A percentile compares a stretch with the other conserved stretches of the same genome.
Conservation (phyloP, 2,888 invertebrate species). For the Achlya flavicornis region DNA sequence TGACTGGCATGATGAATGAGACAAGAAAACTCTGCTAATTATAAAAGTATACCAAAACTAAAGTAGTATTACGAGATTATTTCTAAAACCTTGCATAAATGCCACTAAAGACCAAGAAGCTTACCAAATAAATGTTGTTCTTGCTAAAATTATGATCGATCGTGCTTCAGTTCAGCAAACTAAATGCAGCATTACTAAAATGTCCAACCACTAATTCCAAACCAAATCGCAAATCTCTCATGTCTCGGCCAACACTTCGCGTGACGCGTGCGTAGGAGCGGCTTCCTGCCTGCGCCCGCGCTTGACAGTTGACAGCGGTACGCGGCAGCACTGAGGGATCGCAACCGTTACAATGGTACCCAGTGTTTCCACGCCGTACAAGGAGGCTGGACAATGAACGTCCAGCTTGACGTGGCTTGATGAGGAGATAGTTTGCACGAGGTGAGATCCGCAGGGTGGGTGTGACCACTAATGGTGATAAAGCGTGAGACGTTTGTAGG, state of each 20-base stretch:
- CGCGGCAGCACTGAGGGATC: conserved; percentile 32
- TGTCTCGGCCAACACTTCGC: conserved; percentile 24
- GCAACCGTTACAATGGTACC: conserved; percentile 4
- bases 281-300: conserved; percentile 38
- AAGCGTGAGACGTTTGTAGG: not conserved
- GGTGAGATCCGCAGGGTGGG: not conserved
- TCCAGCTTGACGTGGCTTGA: not conserved
- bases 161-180: too few species aligned
- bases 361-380: not conserved
- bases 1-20: too few species aligned
- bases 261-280: conserved; percentile 51
- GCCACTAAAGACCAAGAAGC: too few species aligned
- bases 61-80: too few species aligned
- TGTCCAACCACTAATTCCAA: too few species aligned
- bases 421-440: conserved; percentile 8
- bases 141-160: too few species aligned
- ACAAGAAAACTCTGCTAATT: too few species aligned
- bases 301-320: conserved; percentile 50
- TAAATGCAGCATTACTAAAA: too few species aligned
- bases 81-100: too few species aligned
- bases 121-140: too few species aligned
- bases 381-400: conserved; percentile 4
- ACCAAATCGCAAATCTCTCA: conserved; percentile 21
- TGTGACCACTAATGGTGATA: not conserved
- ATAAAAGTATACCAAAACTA: too few species aligned